Conservation (phyloP, 1,140 invertebrate species). For the Hestina assimilis region DNA sequence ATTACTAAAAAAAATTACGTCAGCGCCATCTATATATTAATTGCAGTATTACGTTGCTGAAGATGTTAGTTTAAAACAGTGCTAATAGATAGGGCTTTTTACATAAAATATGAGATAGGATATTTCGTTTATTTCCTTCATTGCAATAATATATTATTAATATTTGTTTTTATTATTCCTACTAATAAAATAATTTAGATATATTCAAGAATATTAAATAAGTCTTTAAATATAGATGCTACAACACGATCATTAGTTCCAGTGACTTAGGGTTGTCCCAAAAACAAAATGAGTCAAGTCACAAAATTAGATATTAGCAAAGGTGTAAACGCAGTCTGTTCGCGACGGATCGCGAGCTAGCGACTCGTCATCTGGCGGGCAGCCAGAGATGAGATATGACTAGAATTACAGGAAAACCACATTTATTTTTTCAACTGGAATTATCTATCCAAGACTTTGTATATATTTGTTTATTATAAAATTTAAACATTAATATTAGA, state of each 20-base stretch:
- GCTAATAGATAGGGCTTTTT: not conserved
- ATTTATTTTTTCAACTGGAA: not conserved
- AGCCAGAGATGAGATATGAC: not conserved
- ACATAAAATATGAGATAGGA: no score
- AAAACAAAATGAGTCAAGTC: slow-evolving; percentile 21
- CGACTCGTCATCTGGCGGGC: slow-evolving; percentile 2
- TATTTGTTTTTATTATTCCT: no score
- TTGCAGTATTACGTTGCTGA: not conserved
- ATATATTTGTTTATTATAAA: no score
- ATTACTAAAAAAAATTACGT: no score
- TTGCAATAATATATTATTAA: no score
- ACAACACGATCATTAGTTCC: not conserved
- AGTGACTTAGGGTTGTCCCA: slow-evolving; percentile 23
- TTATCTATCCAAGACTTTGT: not conserved
- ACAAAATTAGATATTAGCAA: slow-evolving; percentile 12
- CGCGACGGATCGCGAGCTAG: not conserved
- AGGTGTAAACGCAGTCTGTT: slow-evolving; percentile 6
- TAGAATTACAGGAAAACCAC: not conserved
- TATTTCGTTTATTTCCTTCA: no score
- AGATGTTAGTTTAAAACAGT: not conserved
- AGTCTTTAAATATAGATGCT: not conserved
- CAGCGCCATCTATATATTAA: not conserved
- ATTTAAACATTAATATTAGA: no score
- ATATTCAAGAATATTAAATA: no score
- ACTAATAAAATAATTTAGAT: no score